These are phyloP conservation scores for Troides aeacus DNA, from an alignment of 2,888 invertebrate genomes.

Conservation along the genomic window DNA sequence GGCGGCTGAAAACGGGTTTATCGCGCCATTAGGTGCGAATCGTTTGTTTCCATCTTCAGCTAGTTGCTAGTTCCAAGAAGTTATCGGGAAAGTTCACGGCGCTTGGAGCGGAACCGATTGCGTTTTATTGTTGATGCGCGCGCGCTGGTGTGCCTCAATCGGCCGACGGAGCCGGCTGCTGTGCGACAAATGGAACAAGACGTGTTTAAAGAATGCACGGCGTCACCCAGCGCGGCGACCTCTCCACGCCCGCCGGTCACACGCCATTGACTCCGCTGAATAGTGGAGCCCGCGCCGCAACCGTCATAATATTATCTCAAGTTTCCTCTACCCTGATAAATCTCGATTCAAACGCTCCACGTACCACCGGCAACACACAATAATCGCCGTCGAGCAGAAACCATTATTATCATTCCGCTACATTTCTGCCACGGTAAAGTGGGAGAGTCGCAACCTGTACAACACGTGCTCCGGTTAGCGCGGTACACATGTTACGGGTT, in stretches of 20 bases:
- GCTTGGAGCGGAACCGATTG: slow-evolving; percentile 20
- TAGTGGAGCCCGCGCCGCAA: slow-evolving; percentile 44
- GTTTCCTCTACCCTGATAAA: slow-evolving; percentile 48
- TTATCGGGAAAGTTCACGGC: slow-evolving; percentile 19
- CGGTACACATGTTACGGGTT: slow-evolving; percentile 64
- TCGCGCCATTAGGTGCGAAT: slow-evolving; percentile 59
- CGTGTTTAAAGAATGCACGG: slow-evolving; percentile 68
- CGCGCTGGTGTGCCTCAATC: slow-evolving; percentile 5
- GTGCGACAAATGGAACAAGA: slow-evolving; percentile 56
- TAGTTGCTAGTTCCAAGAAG: slow-evolving; percentile 20
- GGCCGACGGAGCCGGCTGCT: background rate
- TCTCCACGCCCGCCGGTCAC: slow-evolving; percentile 68
- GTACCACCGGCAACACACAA: slow-evolving; percentile 45
- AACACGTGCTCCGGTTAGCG: slow-evolving; percentile 56
- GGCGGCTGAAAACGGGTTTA: slow-evolving; percentile 57
- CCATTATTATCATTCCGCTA: background rate
- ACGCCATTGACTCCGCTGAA: slow-evolving; percentile 76
- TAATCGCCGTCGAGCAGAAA: slow-evolving; percentile 35
- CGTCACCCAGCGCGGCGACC: slow-evolving; percentile 67
- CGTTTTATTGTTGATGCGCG: slow-evolving; percentile 17
- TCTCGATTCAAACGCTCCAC: slow-evolving; percentile 53
- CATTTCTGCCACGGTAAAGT: slow-evolving; percentile 24
- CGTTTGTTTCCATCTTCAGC: slow-evolving; percentile 43
- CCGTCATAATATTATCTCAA: slow-evolving; percentile 40
- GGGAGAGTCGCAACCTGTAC: slow-evolving; percentile 45